Percentiles rank a stretch among this genome's conserved stretches.
Evolutionary conservation across 1,140 invertebrate genomes (phyloP).

Genomic region (Riptortus pedestris): DNA sequence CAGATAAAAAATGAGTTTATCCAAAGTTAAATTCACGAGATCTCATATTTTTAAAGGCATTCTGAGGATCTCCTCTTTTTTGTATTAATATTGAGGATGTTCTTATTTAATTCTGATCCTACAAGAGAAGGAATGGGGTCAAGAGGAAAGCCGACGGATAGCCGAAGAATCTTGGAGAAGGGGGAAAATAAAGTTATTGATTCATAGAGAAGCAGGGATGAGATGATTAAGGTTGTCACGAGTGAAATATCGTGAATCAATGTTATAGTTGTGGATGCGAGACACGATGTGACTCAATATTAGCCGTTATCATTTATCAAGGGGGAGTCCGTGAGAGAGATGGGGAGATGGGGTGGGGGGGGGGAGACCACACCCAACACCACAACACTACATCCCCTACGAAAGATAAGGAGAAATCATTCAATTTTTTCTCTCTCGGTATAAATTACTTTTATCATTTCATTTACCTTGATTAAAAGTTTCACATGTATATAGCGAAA

Average conservation of each 20-base stretch:
- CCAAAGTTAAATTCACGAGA: too few relatives aligned
- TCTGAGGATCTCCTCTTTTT: too few relatives aligned
- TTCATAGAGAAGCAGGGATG: not conserved
- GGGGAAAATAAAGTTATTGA: slow-evolving; percentile 23
- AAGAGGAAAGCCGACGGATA: too few relatives aligned
- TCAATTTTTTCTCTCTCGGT: slow-evolving; percentile 20
- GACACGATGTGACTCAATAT: slow-evolving; percentile 17
- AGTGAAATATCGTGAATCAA: slow-evolving; percentile 26
- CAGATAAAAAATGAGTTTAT: too few relatives aligned
- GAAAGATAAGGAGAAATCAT: slow-evolving; percentile 9
- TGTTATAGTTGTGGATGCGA: slow-evolving; percentile 21
- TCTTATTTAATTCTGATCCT: too few relatives aligned
- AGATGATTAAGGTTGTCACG: slow-evolving; percentile 19
- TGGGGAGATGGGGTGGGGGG: not conserved
- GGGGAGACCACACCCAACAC: not conserved
- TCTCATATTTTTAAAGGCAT: too few relatives aligned
- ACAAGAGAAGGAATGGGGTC: too few relatives aligned
- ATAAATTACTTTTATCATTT: slow-evolving; percentile 2
- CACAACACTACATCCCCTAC: slow-evolving; percentile 2
- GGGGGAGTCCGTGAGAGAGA: not conserved
- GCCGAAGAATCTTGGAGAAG: too few relatives aligned
- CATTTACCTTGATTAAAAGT: not conserved
- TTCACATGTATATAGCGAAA: not conserved
- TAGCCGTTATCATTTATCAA: slow-evolving; percentile 24
- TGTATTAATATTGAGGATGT: too few relatives aligned